Evolutionary conservation across 2,113 vertebrate species (phyloP).

Genomic region (Eudyptes chrysolophus): DNA sequence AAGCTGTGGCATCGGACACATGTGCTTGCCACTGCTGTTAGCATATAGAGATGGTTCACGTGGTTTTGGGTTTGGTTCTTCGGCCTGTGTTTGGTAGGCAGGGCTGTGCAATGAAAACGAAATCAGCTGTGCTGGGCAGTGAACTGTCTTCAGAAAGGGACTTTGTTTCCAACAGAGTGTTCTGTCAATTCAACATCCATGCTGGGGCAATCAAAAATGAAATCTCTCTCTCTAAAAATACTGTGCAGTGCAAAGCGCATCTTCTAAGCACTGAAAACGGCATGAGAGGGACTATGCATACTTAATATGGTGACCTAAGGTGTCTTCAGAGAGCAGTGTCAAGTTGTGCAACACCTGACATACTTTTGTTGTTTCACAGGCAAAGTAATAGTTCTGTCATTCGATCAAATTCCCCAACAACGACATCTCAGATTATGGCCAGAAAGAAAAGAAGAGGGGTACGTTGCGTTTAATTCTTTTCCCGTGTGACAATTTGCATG

Average conservation of each 20-base stretch:
- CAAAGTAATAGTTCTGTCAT: conserved; percentile 80
- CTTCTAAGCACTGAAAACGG: not conserved
- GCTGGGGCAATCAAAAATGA: not conserved
- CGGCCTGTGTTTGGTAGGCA: not conserved
- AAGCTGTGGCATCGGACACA: not conserved
- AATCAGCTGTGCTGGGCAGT: not conserved
- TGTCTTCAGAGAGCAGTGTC: not conserved
- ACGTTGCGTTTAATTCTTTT: conserved; percentile 41
- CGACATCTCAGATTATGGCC: conserved; percentile 90
- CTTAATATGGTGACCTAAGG: not conserved
- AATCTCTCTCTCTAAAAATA: not conserved
- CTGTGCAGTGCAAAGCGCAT: not conserved
- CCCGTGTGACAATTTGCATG: not conserved
- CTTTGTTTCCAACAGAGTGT: not conserved
- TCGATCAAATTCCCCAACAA: conserved; percentile 87
- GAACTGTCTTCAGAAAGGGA: not conserved
- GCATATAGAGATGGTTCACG: not conserved
- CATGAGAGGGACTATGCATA: not conserved
- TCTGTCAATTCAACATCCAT: not conserved
- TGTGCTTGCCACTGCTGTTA: not conserved
- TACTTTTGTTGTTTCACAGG: conserved; percentile 69
- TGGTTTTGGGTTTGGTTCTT: not conserved
- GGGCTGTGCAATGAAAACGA: not conserved
- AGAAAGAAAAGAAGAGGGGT: conserved; percentile 93
- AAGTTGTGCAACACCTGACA: conserved; percentile 54